Percentiles rank a stretch among this genome's conserved stretches.
These are phyloP conservation scores for Phalacrocorax carbo DNA, from an alignment of 2,113 vertebrate genomes.

Conservation along the genomic window DNA sequence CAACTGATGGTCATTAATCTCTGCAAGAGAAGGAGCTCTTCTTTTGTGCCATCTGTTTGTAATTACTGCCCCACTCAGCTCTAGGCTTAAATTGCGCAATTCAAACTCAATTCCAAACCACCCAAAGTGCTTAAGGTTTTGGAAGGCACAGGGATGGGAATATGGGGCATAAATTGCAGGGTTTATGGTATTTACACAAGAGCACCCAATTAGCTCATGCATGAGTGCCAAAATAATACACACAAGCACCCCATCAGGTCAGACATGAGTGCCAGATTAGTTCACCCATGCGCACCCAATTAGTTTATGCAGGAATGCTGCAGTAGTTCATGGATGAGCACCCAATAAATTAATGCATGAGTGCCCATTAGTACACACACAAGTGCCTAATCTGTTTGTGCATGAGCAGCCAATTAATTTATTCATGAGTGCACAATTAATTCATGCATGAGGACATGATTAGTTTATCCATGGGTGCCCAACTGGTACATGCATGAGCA, in stretches of 20 bases:
- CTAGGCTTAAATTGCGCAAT: conserved; percentile 20
- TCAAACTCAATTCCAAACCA: conserved; percentile 16
- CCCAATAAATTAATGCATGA: neutral
- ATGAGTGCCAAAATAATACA: neutral
- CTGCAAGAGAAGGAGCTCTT: neutral
- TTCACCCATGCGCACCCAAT: neutral
- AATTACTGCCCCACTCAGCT: conserved; percentile 16
- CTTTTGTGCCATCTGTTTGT: conserved; percentile 24
- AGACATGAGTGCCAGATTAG: neutral
- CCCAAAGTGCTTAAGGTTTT: conserved; percentile 42
- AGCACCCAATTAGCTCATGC: neutral
- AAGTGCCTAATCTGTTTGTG: neutral
- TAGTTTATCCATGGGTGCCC: neutral
- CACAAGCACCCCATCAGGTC: neutral
- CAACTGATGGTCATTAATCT: conserved; percentile 1
- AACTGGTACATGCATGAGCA: neutral
- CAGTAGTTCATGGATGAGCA: neutral
- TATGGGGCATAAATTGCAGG: neutral
- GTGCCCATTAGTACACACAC: neutral
- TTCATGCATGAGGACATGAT: neutral
- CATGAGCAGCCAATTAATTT: neutral
- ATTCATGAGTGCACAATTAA: neutral
- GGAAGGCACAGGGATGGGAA: conserved; percentile 3
- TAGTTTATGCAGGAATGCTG: neutral
- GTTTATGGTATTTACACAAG: neutral